A percentile compares a stretch with the other conserved stretches of the same genome.
phyloP scores from a whole-genome alignment of 2,888 invertebrate genomes.

The Spicauda simplicius region DNA sequence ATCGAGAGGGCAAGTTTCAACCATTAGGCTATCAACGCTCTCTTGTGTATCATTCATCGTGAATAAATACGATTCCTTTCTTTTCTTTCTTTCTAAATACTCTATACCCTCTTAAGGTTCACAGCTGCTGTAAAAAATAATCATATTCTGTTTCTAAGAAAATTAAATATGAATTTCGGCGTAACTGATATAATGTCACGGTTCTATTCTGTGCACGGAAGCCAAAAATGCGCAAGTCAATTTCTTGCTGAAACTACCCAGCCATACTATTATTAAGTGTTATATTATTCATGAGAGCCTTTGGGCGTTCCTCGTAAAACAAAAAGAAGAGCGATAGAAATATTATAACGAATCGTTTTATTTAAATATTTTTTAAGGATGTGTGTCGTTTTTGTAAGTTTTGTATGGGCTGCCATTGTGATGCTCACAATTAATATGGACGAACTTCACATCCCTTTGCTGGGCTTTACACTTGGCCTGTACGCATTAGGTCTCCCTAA shows the following conservation, averaged over 20 bases:
- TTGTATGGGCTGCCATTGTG: too few species aligned
- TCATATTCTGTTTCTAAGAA: background rate
- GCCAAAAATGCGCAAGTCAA: slow-evolving; percentile 13
- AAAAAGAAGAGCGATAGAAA: slow-evolving; percentile 23
- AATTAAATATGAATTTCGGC: slow-evolving; percentile 1
- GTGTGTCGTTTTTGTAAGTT: background rate
- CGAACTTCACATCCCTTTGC: too few species aligned
- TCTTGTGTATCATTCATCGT: too few species aligned
- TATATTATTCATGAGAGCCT: slow-evolving; percentile 28
- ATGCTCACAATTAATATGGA: too few species aligned
- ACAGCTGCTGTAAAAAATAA: background rate
- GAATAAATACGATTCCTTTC: too few species aligned
- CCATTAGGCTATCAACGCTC: too few species aligned
- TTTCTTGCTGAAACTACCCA: slow-evolving; percentile 24
- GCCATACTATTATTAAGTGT: slow-evolving; percentile 28
- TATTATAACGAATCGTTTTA: background rate
- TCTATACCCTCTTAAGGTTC: too few species aligned
- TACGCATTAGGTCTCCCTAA: too few species aligned
- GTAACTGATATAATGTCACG: background rate
- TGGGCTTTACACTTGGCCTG: too few species aligned
- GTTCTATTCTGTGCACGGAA: slow-evolving; percentile 4
- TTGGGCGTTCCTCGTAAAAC: slow-evolving; percentile 20
- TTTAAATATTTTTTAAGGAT: background rate
- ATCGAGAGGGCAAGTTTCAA: too few species aligned
- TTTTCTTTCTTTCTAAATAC: too few species aligned